A percentile compares a stretch with the other conserved stretches of the same genome.
These are phyloP conservation scores for Micrastur ruficollis DNA, from an alignment of 2,797 vertebrate genomes.

Conservation along the genomic window DNA sequence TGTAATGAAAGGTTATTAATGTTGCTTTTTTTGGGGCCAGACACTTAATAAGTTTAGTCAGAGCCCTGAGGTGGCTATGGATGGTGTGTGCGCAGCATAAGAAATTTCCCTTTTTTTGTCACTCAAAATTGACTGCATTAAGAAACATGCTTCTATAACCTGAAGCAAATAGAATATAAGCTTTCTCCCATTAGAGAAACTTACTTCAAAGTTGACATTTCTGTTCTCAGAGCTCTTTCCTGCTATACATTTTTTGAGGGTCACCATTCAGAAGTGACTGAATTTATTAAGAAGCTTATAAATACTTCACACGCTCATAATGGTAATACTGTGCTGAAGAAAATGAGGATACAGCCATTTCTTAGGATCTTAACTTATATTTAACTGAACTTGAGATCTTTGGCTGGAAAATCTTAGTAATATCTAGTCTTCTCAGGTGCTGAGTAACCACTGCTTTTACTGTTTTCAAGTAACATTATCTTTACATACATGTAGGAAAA, in stretches of 20 bases:
- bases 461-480: background rate
- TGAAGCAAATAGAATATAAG: background rate
- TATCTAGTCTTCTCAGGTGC: background rate
- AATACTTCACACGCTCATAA: background rate
- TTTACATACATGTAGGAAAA: background rate
- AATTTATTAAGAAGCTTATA: background rate
- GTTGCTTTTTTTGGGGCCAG: background rate
- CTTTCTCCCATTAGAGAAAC: background rate
- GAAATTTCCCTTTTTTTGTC: background rate
- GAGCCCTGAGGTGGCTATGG: background rate
- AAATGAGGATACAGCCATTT: background rate
- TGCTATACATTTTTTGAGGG: background rate
- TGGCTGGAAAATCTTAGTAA: background rate
- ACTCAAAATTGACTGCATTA: background rate
- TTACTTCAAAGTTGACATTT: background rate
- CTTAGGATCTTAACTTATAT: background rate
- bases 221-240: background rate
- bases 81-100: background rate
- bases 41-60: background rate
- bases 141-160: background rate
- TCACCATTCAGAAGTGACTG: background rate
- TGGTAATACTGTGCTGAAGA: background rate
- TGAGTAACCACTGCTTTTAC: background rate
- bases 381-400: background rate
- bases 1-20: background rate